These are phyloP conservation scores for Macroramphosus scolopax DNA, from an alignment of 2,797 vertebrate genomes.

Conservation along the genomic window DNA sequence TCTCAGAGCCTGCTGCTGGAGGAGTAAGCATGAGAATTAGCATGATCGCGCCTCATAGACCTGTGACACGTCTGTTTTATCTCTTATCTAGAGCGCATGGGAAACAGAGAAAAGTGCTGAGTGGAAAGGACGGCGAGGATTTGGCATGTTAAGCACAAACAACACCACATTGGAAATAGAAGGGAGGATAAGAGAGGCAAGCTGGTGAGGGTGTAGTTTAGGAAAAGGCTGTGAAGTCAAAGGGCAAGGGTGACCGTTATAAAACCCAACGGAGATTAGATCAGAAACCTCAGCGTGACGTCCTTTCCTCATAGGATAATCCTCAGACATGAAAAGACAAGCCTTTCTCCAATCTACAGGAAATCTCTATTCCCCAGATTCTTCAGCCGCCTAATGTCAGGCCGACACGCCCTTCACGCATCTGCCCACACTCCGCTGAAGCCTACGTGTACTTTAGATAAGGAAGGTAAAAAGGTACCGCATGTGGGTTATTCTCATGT, in stretches of 20 bases:
- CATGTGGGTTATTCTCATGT: slow-evolving; percentile 32
- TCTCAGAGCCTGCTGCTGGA: slow-evolving; percentile 52
- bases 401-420: slow-evolving; percentile 57
- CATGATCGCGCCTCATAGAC: slow-evolving; percentile 59
- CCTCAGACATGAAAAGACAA: slow-evolving; percentile 65
- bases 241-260: slow-evolving; percentile 49
- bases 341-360: slow-evolving; percentile 53
- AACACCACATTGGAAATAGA: slow-evolving; percentile 12
- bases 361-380: slow-evolving; percentile 62
- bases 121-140: slow-evolving; percentile 10
- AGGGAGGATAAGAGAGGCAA: slow-evolving; percentile 5
- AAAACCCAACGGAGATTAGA: slow-evolving; percentile 54
- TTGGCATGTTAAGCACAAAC: slow-evolving; percentile 29
- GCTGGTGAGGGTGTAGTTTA: slow-evolving; percentile 15
- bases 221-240: slow-evolving; percentile 43
- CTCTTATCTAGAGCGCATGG: slow-evolving; percentile 38
- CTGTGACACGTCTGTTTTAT: slow-evolving; percentile 45
- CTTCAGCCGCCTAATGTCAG: slow-evolving; percentile 38
- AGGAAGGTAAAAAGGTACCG: slow-evolving; percentile 20
- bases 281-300: slow-evolving; percentile 59
- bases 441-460: slow-evolving; percentile 53
- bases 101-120: slow-evolving; percentile 19
- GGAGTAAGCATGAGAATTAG: slow-evolving; percentile 58
- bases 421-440: slow-evolving; percentile 32
- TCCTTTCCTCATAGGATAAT: slow-evolving; percentile 69